These are phyloP conservation scores for Trogon surrucura DNA, from an alignment of 2,113 vertebrate genomes.

Conservation along the genomic window DNA sequence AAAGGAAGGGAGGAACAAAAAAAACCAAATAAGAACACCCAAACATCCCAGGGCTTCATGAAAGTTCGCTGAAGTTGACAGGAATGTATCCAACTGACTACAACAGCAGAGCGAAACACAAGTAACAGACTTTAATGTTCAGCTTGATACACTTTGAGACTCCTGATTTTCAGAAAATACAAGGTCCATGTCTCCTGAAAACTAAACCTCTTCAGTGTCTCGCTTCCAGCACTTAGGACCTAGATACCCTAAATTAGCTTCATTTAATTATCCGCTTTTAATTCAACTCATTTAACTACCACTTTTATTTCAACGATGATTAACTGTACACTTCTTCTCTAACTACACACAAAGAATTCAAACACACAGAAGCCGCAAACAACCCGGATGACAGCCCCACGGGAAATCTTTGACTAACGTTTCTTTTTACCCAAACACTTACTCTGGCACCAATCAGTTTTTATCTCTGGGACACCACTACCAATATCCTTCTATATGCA, in stretches of 20 bases:
- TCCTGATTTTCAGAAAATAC: not conserved
- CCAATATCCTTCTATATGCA: not conserved
- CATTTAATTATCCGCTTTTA: no score
- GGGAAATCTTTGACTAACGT: fast-evolving
- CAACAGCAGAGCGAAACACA: not conserved
- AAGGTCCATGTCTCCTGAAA: not conserved
- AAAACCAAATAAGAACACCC: no score
- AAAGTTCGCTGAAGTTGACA: not conserved
- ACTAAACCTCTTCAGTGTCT: not conserved
- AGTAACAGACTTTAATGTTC: not conserved
- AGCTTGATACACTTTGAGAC: not conserved
- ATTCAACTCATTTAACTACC: not conserved
- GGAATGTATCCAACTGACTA: not conserved
- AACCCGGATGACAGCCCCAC: not conserved
- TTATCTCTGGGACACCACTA: not conserved
- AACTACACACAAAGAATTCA: not conserved
- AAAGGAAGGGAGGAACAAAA: not conserved
- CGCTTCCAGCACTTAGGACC: not conserved
- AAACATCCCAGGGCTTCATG: not conserved
- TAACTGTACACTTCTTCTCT: not conserved
- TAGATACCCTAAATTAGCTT: not conserved
- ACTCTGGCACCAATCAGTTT: not conserved
- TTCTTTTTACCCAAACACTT: not conserved
- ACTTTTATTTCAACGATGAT: not conserved
- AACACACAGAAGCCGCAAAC: not conserved